Evolutionary conservation across 2,797 vertebrate species (phyloP), one percentile per base, ranked within the genome.

Genomic region (Margarornis squamiger): DNA sequence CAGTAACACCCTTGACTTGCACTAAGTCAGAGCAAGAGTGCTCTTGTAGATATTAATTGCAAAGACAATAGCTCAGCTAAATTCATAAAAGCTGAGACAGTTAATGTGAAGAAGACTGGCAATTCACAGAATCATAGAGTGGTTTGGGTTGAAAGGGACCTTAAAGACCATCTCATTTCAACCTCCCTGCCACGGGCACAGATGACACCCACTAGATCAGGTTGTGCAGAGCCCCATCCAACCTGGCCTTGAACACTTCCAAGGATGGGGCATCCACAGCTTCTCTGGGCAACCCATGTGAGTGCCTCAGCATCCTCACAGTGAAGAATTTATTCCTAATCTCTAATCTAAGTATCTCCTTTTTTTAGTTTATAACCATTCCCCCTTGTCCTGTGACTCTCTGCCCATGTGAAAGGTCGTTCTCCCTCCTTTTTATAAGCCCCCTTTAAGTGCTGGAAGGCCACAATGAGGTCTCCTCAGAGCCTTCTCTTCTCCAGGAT

Each of bases 391-490:
- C 45, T 24, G 1, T 51, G n/a, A 32, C 39, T 41, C 34, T 58
- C 39, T 29, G 10, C 2, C 26, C 18, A 7, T 7, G 4, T 7
- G 23, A 65, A 46, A 23, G 3, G 1, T 18, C 30, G 2, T 22
- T 72, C 15, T 54, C 22, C 4, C 26, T 66, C 9, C 10, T 41
- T 52, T 84, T 36, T 30, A 18, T 4, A 48, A 72, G 34, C 13
- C 13, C 6, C 46, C 39, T 54, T 66, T 17, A 72, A 18, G 46
- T 24, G 14, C 10, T 58, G 34, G 15, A 78, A 48, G 10, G 51
- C 17, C 1, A 0, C 29, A 58, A 0, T 41, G 26, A 23, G 7
- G 4, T 46, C 9, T 48, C 4, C 10, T 34, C 46, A 36, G 34
- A 48, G 30, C n/a, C 7, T 46, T 52, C 49, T 45, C 29, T 76